Base-by-base conservation (phyloP, 2,888 invertebrate species). In the Mythimna lalbum region DNA sequence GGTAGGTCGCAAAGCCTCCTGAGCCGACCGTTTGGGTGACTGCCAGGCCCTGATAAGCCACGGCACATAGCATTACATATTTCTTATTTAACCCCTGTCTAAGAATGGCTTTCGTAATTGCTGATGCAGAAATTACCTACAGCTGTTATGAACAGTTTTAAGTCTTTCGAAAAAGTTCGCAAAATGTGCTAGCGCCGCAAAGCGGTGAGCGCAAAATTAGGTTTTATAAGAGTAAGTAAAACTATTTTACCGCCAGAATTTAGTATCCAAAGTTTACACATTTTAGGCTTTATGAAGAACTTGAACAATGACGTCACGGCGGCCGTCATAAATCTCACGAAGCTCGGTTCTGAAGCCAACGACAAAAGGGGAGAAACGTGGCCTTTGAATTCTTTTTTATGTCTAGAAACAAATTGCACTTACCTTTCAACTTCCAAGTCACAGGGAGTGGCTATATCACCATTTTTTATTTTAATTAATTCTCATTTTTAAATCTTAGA, bases 11-110 rank as follows among this genome's bases (percentile, higher is more conserved):
- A 87, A 89, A 88, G 85, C 87, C 85, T 76, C 85, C 83, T 78
- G 82, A 83, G 83, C 87, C 82, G 83, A 80, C 81, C 88, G 81
- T 85, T 91, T 91, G 92, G 92, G 87, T 79, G 88, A 79, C 90
- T 91, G 91, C 91, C 91, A 91, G 86, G 74, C 80, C 71, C 81
- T 86, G 91, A 91, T 91, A 86, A 86, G 83, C 85, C 88, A 86
- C 82, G 76, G 85, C 86, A 89, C 87, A 85, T 87, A 84, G 88
- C 82, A 83, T 86, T 87, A 90, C 87, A 86, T 91, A 88, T 89
- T 89, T 90, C 89, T 89, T 90, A 87, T 85, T 87, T 84, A 88
- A 84, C 83, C 86, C 73, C 67, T 52, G 73, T 78, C 79, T 79
- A 73, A 79, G 74, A 82, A 79, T 33, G 33, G 9, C 55, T 62